Evolutionary conservation across 2,113 vertebrate genomes (phyloP), one percentile per base, ranked within the genome.

Genomic region (Ptilonorhynchus violaceus): DNA sequence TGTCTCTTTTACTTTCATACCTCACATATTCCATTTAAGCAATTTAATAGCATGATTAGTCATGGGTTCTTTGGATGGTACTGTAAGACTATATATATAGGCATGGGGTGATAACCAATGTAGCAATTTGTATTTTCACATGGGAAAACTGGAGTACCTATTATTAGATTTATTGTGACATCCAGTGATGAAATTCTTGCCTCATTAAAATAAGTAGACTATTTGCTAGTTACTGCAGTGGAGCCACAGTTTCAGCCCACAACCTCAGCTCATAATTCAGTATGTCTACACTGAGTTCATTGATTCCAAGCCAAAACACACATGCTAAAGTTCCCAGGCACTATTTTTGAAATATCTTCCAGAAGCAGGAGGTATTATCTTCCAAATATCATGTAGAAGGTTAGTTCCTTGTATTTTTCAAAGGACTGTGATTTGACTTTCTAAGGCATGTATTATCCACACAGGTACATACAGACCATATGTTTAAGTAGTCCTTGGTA

Each of bases 61-160:
- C 49, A 53, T 72, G 23, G 35, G 25, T 59, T 50, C 42, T 77
- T 85, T 70, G 27, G 35, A 74, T 63, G 33, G 83, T 80, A 73
- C 28, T 82, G 11, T 47, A 79, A 74, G 25, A 66, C 59, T 62
- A 79, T 77, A 73, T 47, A 73, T 62, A 58, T 20, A 88, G 76
- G 15, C 55, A 88, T 39, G 55, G 66, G 14, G 41, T 76, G 52
- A 90, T 70, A 92, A 92, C 28, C 50, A 80, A 15, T 56, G 60
- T 44, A 85, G 72, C 63, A 86, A 95, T 88, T 90, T 84, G 41
- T 76, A 92, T 85, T 96, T 94, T 93, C 89, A 83, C 90, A 84
- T 74, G 76, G 88, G 92, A 96, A 93, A 92, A 74, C 33, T 70
- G 22, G 66, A 80, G 85, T 70, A 80, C 27, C 52, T 92, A 84